Percentiles rank a stretch among this genome's conserved stretches.
Conservation (phyloP, 2,113 vertebrate species). For the Galemys pyrenaicus region DNA sequence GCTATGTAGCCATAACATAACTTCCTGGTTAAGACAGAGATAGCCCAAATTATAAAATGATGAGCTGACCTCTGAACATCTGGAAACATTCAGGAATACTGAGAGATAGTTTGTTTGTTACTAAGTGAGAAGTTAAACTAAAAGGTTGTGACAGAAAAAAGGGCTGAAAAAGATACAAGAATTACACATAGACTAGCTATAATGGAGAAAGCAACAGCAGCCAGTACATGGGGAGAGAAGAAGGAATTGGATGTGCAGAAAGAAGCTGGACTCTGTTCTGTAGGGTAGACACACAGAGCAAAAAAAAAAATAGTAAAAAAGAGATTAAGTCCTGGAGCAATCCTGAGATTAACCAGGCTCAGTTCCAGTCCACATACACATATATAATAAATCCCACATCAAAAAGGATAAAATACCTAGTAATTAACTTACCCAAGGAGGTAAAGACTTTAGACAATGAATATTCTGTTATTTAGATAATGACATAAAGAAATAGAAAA, state of each 20-base stretch:
- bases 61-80: neutral
- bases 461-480: too few relatives aligned
- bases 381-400: too few relatives aligned
- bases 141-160: neutral
- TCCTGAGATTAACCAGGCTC: neutral
- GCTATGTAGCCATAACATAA: neutral
- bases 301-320: neutral
- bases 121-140: neutral
- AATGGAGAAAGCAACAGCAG: neutral
- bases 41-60: neutral
- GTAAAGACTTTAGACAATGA: too few relatives aligned
- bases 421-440: too few relatives aligned
- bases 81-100: neutral
- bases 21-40: neutral
- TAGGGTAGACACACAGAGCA: neutral
- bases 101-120: neutral
- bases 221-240: neutral
- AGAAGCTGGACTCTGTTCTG: neutral
- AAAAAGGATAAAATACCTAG: too few relatives aligned
- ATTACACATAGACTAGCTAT: neutral
- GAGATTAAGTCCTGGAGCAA: neutral
- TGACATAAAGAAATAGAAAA: too few relatives aligned
- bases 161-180: neutral
- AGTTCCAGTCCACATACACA: neutral
- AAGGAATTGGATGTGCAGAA: neutral